Conservation (phyloP, 2,797 vertebrate genomes). For the Atherinosoma microstoma region DNA sequence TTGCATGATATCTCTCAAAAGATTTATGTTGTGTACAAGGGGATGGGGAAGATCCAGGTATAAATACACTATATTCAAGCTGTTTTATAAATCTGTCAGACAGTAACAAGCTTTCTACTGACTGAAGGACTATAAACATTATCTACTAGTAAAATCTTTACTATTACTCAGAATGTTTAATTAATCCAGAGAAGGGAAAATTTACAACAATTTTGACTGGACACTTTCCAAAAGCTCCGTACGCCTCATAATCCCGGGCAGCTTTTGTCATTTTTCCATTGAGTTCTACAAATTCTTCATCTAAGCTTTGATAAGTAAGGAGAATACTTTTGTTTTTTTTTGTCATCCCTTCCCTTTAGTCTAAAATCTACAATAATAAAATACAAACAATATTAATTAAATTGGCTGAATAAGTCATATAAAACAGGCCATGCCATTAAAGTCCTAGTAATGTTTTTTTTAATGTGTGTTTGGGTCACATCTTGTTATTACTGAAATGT, state of each 20-base stretch:
- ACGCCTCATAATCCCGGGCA: constrained; percentile 41
- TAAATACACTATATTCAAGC: not conserved
- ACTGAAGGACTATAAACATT: constrained; percentile 23
- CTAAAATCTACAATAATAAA: constrained; percentile 42
- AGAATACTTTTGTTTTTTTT: too few species aligned
- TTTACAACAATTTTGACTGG: too few species aligned
- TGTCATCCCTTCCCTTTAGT: constrained; percentile 37
- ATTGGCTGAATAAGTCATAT: constrained; percentile 42
- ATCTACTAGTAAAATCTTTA: constrained; percentile 1
- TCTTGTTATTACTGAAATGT: constrained; percentile 24
- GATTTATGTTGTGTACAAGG: not conserved
- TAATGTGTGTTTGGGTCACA: constrained; percentile 9
- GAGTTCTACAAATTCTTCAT: constrained; percentile 45
- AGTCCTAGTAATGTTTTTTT: constrained; percentile 46
- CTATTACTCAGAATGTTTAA: constrained; percentile 46
- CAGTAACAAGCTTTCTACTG: constrained; percentile 29
- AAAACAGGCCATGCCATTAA: constrained; percentile 47
- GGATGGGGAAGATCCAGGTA: constrained; percentile 22
- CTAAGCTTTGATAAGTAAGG: too few species aligned
- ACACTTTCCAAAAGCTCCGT: too few species aligned
- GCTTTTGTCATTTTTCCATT: constrained; percentile 75
- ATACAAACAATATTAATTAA: constrained; percentile 46
- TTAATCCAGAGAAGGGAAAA: constrained; percentile 56
- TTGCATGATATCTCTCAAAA: not conserved
- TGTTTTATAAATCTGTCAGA: not conserved